A percentile compares a stretch with the other conserved stretches of the same genome.
These are phyloP conservation scores for Uloborus plumipes DNA, from an alignment of 2,888 invertebrate genomes.

Conservation along the genomic window DNA sequence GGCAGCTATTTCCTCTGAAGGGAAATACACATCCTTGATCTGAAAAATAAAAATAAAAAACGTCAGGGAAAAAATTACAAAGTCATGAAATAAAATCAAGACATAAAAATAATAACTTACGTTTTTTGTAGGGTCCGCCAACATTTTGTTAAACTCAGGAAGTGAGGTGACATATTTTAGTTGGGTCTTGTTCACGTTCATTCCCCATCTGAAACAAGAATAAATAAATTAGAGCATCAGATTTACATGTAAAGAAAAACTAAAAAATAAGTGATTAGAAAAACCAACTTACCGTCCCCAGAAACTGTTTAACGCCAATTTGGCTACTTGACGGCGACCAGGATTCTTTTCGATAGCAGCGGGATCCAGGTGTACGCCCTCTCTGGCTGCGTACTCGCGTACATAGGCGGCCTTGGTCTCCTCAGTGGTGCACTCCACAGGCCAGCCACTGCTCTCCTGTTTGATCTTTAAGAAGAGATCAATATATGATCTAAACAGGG, in stretches of 20 bases:
- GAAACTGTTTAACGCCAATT: constrained; percentile 17
- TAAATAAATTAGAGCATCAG: background rate
- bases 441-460: background rate
- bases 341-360: background rate
- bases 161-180: background rate
- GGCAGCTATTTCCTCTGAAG: constrained; percentile 1
- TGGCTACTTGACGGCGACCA: background rate
- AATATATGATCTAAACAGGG: constrained; percentile 2
- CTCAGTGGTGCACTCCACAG: no score
- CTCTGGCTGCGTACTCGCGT: background rate
- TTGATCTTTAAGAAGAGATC: constrained; percentile 7
- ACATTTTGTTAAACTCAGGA: constrained; percentile 8
- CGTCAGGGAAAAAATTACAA: no score
- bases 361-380: background rate
- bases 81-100: no score
- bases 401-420: background rate
- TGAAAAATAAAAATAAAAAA: background rate
- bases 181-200: constrained; percentile 7
- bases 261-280: background rate
- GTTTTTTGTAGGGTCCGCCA: constrained; percentile 6
- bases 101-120: constrained; percentile 2
- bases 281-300: constrained; percentile 16
- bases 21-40: constrained; percentile 16
- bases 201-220: constrained; percentile 1
- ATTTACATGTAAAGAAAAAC: no score